Percentiles rank a stretch among this genome's conserved stretches.
Evolutionary conservation across 2,888 invertebrate species (phyloP).

Genomic region (Drosophila meridiana): DNA sequence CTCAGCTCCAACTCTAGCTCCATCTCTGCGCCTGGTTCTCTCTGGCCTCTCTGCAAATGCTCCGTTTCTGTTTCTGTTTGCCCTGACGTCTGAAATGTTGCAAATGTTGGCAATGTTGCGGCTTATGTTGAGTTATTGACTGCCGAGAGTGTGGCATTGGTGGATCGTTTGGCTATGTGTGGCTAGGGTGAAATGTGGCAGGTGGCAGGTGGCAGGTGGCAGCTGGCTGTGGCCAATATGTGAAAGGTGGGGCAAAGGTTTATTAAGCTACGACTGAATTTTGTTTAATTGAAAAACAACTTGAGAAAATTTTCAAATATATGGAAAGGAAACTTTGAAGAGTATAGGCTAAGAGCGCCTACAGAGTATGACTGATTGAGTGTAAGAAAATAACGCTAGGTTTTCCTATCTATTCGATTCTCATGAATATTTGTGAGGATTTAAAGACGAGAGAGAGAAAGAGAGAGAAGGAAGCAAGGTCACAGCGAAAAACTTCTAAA

Average conservation of each 20-base stretch:
- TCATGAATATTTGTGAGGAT: background rate
- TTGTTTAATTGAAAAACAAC: conserved; percentile 37
- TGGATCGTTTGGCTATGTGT: conserved; percentile 11
- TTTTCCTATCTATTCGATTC: background rate
- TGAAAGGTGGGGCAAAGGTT: conserved; percentile 52
- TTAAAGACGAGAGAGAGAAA: background rate
- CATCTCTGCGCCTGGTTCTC: conserved; percentile 9
- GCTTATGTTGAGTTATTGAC: conserved; percentile 52
- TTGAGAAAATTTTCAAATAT: background rate
- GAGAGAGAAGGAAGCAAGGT: background rate
- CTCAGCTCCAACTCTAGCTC: conserved; percentile 9
- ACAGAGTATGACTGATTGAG: background rate
- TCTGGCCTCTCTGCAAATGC: conserved; percentile 19
- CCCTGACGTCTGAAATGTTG: conserved; percentile 50
- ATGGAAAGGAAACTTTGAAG: background rate
- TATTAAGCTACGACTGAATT: conserved; percentile 28
- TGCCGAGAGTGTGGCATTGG: conserved; percentile 34
- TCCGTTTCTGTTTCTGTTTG: conserved; percentile 39
- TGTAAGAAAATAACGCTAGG: background rate
- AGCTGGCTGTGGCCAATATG: conserved; percentile 25
- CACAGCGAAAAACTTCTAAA: background rate
- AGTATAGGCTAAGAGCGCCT: background rate
- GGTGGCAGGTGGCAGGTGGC: conserved; percentile 9
- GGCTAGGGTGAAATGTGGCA: conserved; percentile 15
- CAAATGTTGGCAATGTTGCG: conserved; percentile 52